phyloP scores from a whole-genome alignment of 2,888 invertebrate genomes.

The Yponomeuta cagnagella region DNA sequence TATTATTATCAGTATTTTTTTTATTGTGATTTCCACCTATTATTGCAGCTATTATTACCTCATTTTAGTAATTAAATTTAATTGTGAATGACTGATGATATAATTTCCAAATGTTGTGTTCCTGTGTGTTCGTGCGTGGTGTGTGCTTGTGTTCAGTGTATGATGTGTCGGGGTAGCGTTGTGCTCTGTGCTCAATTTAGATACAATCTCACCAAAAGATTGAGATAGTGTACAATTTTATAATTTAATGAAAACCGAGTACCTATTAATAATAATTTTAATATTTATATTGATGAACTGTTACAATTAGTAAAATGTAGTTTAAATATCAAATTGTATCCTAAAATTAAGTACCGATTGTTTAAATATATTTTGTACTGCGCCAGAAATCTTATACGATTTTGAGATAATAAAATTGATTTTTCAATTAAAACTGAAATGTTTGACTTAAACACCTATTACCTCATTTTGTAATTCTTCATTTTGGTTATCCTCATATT shows the following conservation, averaged over 20 bases:
- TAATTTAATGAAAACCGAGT: slow-evolving; percentile 73
- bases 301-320: slow-evolving; percentile 53
- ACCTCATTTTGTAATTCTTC: too few species aligned
- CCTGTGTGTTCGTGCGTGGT: slow-evolving; percentile 62
- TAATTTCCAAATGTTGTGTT: slow-evolving; percentile 70
- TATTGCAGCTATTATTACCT: slow-evolving; percentile 65
- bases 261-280: slow-evolving; percentile 74
- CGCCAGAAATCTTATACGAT: slow-evolving; percentile 43
- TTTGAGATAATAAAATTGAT: slow-evolving; percentile 50
- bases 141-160: slow-evolving; percentile 25
- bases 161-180: slow-evolving; percentile 69
- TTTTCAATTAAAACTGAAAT: slow-evolving; percentile 31
- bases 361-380: slow-evolving; percentile 49
- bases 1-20: slow-evolving; percentile 68
- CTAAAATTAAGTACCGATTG: slow-evolving; percentile 39
- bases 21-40: slow-evolving; percentile 65
- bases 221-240: slow-evolving; percentile 72
- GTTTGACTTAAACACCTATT: slow-evolving; percentile 10
- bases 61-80: slow-evolving; percentile 56
- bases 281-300: slow-evolving; percentile 74
- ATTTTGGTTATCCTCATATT: too few species aligned
- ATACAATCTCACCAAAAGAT: slow-evolving; percentile 73
- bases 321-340: slow-evolving; percentile 43
- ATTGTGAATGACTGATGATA: slow-evolving; percentile 70
- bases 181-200: slow-evolving; percentile 76